Evolutionary conservation across 2,888 invertebrate genomes (phyloP).

Genomic region (Graphium colonna): DNA sequence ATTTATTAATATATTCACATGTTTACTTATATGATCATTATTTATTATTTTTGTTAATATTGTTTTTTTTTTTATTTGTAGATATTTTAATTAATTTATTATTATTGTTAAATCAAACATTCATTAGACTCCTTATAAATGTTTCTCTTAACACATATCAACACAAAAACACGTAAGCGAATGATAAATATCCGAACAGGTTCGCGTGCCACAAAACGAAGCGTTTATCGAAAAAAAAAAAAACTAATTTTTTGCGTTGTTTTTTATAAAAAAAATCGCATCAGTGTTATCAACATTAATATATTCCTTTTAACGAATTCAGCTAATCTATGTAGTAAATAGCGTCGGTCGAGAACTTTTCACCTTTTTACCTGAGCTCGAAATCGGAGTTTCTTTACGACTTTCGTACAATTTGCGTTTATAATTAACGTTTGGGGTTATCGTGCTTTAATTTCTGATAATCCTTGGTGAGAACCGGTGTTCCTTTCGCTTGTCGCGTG

Average conservation of each 20-base stretch:
- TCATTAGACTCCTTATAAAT: too few species aligned
- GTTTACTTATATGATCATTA: too few species aligned
- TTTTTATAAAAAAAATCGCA: neutral
- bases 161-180: neutral
- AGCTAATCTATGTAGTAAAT: conserved; percentile 1
- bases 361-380: conserved; percentile 13
- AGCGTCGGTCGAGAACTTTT: conserved; percentile 21
- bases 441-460: conserved; percentile 8
- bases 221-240: neutral
- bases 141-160: neutral
- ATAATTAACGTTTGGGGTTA: neutral
- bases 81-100: too few species aligned
- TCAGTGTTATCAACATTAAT: conserved; percentile 14
- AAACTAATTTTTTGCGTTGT: neutral
- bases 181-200: neutral
- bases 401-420: neutral
- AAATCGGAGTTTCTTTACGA: conserved; percentile 8
- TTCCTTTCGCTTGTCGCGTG: neutral
- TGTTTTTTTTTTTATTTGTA: too few species aligned
- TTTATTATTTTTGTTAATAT: too few species aligned
- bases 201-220: neutral
- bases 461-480: neutral
- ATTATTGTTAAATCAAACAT: too few species aligned
- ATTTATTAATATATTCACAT: too few species aligned
- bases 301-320: conserved; percentile 12